Evolutionary conservation across 2,888 invertebrate species (phyloP), one percentile per base, ranked within the genome.

Genomic region (Choristoneura rosaceana): DNA sequence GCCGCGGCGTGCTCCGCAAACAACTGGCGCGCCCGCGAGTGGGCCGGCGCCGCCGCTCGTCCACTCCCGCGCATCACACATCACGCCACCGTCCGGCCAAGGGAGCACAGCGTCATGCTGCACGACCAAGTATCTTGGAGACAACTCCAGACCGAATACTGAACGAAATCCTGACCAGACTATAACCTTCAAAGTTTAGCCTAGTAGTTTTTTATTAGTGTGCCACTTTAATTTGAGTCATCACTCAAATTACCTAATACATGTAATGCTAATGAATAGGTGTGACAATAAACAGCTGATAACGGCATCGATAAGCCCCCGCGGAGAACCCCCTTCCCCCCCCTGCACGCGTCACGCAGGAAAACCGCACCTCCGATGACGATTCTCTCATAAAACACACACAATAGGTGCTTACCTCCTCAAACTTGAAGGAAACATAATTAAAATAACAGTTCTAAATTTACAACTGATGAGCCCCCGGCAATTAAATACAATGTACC

Each of bases 231-330:
- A 17, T 25, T 55, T 55, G 55, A 55, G 12, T 55, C 17, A 7
- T 17, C 12, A 15, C 38, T 38, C 38, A 38, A 38, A 38, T 17
- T 10, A 59, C 2, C n/a, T 59, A 59, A 17, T 59, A 38, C 34
- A 14, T 14, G n/a, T 33, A 59, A 5, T 38, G 59, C 8, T 59
- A 59, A 55, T 25, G 33, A 55, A 34, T 58, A 33, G 58, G 58
- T 58, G 58, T 58, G 59, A 38, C 59, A 59, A 38, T 38, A 38
- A 59, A 25, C 59, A 59, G 34, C 33, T 59, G 59, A 59, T 59
- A 38, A 59, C 38, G n/a, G 5, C 25, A 12, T 4, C 25, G 58
- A 58, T 58, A 58, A 58, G 58, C 25, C 33, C 8, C 33, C 17
- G 25, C 58, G 58, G 58, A 10, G 14, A n/a, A n/a, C 25, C 33